phyloP scores from a whole-genome alignment of 2,797 vertebrate genomes.

The Gobionotothen gibberifrons region DNA sequence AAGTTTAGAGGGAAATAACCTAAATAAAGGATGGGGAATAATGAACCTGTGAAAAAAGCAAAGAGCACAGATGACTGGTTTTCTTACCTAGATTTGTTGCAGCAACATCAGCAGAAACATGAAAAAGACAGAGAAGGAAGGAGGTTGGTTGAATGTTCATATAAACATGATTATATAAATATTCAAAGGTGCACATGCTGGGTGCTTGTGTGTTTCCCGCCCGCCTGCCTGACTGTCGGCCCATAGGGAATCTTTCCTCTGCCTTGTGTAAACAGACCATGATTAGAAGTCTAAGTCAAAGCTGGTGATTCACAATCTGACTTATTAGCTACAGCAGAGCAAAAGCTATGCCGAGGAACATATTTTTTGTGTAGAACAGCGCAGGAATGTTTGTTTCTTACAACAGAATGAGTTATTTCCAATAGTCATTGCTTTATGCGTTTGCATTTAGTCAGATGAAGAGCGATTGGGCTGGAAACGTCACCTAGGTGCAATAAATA shows the following conservation, averaged over 20 bases:
- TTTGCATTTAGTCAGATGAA: background rate
- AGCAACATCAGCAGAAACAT: constrained; percentile 42
- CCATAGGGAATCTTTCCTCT: constrained; percentile 24
- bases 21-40: background rate
- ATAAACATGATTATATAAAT: constrained; percentile 36
- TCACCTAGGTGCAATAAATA: too few relatives aligned
- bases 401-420: background rate
- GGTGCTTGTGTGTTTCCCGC: constrained; percentile 9
- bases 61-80: constrained; percentile 1
- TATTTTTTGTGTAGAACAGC: too few relatives aligned
- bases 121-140: constrained; percentile 24
- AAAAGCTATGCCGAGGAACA: background rate
- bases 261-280: constrained; percentile 30
- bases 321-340: background rate
- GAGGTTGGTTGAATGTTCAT: constrained; percentile 29
- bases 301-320: constrained; percentile 8
- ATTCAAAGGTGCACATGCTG: constrained; percentile 34
- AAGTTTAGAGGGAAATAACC: background rate
- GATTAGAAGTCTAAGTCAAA: constrained; percentile 32
- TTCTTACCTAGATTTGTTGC: constrained; percentile 62
- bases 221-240: background rate
- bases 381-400: background rate
- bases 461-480: too few relatives aligned
- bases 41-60: background rate
- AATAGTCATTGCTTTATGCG: background rate